A percentile compares a stretch with the other conserved stretches of the same genome.
phyloP scores from a whole-genome alignment of 2,888 invertebrate genomes.

The Coremacera marginata region DNA sequence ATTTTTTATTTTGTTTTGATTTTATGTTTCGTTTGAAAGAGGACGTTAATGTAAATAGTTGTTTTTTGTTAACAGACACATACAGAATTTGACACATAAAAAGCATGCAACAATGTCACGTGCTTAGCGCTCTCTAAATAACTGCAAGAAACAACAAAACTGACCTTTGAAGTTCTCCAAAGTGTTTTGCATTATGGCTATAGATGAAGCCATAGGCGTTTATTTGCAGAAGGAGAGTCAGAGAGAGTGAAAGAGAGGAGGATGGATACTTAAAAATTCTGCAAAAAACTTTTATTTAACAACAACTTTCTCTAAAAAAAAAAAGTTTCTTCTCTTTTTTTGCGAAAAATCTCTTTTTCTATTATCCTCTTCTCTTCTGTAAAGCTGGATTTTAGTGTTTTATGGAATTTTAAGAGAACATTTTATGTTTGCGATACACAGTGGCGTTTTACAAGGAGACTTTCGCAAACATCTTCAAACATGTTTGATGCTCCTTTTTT shows the following conservation, averaged over 20 bases:
- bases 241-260: not conserved
- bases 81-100: conserved; percentile 36
- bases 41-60: not conserved
- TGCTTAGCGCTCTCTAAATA: conserved; percentile 48
- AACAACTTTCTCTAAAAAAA: too few species aligned
- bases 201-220: conserved; percentile 1
- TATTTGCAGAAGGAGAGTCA: not conserved
- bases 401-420: not conserved
- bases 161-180: conserved; percentile 48
- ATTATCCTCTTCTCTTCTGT: not conserved
- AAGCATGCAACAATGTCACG: conserved; percentile 60
- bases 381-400: not conserved
- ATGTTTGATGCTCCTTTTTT: conserved; percentile 50
- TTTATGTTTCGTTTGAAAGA: conserved; percentile 57
- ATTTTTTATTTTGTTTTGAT: conserved; percentile 63
- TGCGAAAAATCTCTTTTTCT: not conserved
- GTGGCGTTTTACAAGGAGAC: conserved; percentile 36
- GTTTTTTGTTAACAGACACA: conserved; percentile 18
- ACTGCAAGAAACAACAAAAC: conserved; percentile 43
- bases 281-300: not conserved
- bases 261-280: not conserved
- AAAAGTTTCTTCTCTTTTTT: not conserved
- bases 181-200: conserved; percentile 34
- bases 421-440: not conserved
- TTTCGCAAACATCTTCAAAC: conserved; percentile 51